Base-by-base conservation (phyloP, 2,888 invertebrate species). In the Hylaea fasciaria region DNA sequence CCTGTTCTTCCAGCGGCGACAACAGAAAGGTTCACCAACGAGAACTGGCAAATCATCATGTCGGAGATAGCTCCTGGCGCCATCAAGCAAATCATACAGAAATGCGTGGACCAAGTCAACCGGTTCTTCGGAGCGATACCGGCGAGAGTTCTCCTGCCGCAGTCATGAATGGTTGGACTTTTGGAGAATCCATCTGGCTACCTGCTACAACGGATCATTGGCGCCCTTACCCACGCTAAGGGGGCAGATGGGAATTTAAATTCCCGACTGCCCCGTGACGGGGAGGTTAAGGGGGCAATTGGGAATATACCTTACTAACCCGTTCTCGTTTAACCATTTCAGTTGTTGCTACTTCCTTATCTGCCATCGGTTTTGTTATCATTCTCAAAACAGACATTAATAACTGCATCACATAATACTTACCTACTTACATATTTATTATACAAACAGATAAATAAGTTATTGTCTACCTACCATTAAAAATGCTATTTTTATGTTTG, bases 31-130 rank as follows among this genome's bases (percentile, higher is more conserved):
- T 92, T 93, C 74, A 70, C 86, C n/a, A 93, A 93, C 72, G 86
- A 90, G 48, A 92, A 88, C 76, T 92, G 91, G 92, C 78, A 77
- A 58, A 71, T 89, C 3, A 91, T 93, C 59, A 92, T 93, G 86
- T 77, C 79, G 45, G 93, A 93, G 71, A 87, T 93, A 39, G 92
- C 92, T 0, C 89, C 91, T 0, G 85, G 89, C 0, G 90, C 89
- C 40, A 75, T 93, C 65, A 82, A 87, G 50, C 80, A 86, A 63
- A 85, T 93, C 68, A 87, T 91, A 68, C 70, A 72, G 63, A 83
- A 78, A 39, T 92, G 92, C 68, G 71, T 92, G 14, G 82, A 81
- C 1, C 85, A 85, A 56, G 89, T 89, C 50, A 75, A 83, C 66
- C 79, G 78, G 49, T 82, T 93, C 72, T 92, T 85, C 80, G 65